phyloP scores from a whole-genome alignment of 1,140 invertebrate genomes.

The Drosophila sulfurigaster region DNA sequence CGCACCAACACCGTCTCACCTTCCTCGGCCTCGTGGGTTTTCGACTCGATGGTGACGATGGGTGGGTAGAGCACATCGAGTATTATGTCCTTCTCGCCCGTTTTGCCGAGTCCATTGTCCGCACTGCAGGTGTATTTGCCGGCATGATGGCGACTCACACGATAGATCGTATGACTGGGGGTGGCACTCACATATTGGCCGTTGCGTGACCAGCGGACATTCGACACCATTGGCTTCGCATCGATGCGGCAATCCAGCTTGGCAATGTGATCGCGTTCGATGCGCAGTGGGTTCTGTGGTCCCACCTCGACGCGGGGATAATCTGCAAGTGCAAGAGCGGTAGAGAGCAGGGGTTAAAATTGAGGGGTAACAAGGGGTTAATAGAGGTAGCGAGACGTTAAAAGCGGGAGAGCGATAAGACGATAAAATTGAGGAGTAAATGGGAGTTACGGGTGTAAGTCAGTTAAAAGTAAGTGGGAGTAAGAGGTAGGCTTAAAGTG shows the following conservation, averaged over 20 bases:
- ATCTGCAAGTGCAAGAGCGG: constrained; percentile 87
- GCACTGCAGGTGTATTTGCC: constrained; percentile 94
- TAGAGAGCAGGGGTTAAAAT: constrained; percentile 47
- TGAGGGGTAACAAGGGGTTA: constrained; percentile 47
- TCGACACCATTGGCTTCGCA: constrained; percentile 93
- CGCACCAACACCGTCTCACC: constrained; percentile 92
- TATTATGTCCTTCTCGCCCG: constrained; percentile 91
- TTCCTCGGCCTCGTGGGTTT: constrained; percentile 92
- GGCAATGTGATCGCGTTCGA: constrained; percentile 92
- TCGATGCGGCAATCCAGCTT: constrained; percentile 94
- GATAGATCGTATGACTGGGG: constrained; percentile 90
- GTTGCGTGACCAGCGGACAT: constrained; percentile 93
- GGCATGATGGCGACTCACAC: constrained; percentile 92
- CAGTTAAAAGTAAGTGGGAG: no score
- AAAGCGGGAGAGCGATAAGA: no score
- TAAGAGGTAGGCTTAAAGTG: neutral
- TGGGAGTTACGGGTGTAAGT: no score
- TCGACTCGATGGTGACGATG: constrained; percentile 91
- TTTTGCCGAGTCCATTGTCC: constrained; percentile 92
- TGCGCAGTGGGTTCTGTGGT: constrained; percentile 93
- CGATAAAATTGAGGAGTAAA: no score
- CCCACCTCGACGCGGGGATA: constrained; percentile 95
- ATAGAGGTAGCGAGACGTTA: no score
- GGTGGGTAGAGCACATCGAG: constrained; percentile 95
- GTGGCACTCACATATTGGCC: constrained; percentile 92